These are phyloP conservation scores for Acanthosoma haemorrhoidale DNA, from an alignment of 2,888 invertebrate species.

Conservation along the genomic window DNA sequence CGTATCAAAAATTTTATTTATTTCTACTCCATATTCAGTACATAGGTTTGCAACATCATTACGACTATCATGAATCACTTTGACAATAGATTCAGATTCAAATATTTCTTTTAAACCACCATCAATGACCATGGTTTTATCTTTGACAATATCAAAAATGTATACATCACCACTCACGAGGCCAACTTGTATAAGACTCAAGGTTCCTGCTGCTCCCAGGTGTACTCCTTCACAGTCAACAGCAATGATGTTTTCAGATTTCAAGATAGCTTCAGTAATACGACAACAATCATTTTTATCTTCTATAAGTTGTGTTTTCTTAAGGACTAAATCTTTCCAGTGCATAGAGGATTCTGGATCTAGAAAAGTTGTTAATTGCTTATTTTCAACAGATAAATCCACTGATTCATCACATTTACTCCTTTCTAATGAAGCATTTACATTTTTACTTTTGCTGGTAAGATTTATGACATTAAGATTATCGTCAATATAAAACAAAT, in stretches of 20 bases:
- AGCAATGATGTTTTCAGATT: background rate
- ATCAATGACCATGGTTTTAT: background rate
- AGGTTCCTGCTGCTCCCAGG: background rate
- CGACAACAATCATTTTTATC: background rate
- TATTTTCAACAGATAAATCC: background rate
- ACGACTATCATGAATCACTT: conserved; percentile 15
- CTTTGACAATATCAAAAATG: background rate
- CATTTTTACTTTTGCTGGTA: background rate
- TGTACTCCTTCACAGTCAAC: conserved; percentile 11
- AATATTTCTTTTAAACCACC: background rate
- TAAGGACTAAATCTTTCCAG: background rate
- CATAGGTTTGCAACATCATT: conserved; percentile 13
- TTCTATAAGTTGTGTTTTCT: background rate
- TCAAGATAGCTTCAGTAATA: background rate
- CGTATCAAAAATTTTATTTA: conserved; percentile 3
- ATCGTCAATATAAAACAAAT: background rate
- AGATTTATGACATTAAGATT: background rate
- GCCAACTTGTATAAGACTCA: conserved; percentile 1
- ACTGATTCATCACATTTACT: background rate
- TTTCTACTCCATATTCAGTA: background rate
- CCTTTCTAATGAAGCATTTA: background rate
- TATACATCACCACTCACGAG: background rate
- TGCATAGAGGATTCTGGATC: background rate
- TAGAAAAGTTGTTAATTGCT: background rate
- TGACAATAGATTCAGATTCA: background rate